A percentile compares a stretch with the other conserved stretches of the same genome.
Conservation (phyloP, 2,797 vertebrate species). For the Pseudochirops corinnae region DNA sequence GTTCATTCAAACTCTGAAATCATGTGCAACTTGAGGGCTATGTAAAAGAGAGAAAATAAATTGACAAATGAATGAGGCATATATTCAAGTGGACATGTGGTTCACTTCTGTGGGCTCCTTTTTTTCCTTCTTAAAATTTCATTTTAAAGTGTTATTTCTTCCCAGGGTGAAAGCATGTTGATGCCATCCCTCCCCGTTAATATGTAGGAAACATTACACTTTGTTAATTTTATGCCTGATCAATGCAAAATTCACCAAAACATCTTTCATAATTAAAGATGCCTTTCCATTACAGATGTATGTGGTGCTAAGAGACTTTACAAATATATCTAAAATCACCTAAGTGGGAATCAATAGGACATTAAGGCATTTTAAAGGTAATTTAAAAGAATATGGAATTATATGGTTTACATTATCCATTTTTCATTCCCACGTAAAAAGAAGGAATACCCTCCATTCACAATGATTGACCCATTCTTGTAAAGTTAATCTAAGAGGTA, state of each 20-base stretch:
- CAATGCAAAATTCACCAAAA: conserved; percentile 67
- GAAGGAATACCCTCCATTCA: conserved; percentile 49
- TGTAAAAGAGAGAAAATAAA: background rate
- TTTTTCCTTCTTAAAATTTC: conserved; percentile 40
- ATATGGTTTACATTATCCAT: conserved; percentile 73
- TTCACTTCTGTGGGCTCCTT: background rate
- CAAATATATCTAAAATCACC: conserved; percentile 70
- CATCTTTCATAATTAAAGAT: conserved; percentile 74
- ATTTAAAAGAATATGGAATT: conserved; percentile 76
- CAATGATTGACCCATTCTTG: conserved; percentile 74
- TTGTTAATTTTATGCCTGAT: conserved; percentile 70
- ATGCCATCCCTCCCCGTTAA: conserved; percentile 4
- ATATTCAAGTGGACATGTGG: conserved; percentile 1
- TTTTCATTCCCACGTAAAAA: conserved; percentile 63
- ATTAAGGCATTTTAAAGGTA: conserved; percentile 72
- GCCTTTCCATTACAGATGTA: conserved; percentile 64
- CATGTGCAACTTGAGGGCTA: background rate
- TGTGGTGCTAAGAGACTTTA: conserved; percentile 63
- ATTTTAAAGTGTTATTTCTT: conserved; percentile 20
- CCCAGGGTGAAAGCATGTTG: conserved; percentile 36
- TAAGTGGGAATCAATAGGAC: conserved; percentile 66
- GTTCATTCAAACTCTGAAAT: background rate
- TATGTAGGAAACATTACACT: conserved; percentile 55
- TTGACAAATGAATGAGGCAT: background rate
- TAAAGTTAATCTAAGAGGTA: conserved; percentile 74